Evolutionary conservation across 2,113 vertebrate species (phyloP).

Genomic region (Vimba vimba): DNA sequence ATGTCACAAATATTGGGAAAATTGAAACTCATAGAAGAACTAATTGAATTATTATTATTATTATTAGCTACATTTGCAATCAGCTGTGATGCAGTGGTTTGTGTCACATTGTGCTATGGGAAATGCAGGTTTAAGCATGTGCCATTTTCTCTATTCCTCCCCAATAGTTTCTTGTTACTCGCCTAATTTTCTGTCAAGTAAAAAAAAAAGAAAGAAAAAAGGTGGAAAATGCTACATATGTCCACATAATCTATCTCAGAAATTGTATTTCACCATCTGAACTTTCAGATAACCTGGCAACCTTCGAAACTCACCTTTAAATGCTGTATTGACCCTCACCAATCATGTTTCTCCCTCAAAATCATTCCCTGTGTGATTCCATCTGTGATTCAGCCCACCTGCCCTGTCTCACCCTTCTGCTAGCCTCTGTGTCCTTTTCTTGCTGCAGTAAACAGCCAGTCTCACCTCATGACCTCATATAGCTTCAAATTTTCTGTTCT

Average conservation of each 20-base stretch:
- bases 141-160: neutral
- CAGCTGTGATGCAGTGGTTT: neutral
- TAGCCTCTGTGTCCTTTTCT: constrained; percentile 1
- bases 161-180: neutral
- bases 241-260: neutral
- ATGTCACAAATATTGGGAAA: neutral
- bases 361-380: neutral
- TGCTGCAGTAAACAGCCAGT: neutral
- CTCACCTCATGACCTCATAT: neutral
- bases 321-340: neutral
- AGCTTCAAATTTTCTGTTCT: neutral
- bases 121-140: neutral
- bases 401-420: neutral
- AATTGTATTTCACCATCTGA: neutral
- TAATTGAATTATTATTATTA: too few species aligned
- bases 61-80: neutral
- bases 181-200: neutral
- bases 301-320: neutral
- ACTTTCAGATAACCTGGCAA: neutral
- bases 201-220: too few species aligned
- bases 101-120: neutral
- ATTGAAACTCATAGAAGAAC: neutral
- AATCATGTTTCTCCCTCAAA: neutral
- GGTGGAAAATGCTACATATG: neutral
- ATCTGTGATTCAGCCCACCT: neutral